phyloP scores from a whole-genome alignment of 2,888 invertebrate species.

The Chrysina gloriosa region DNA sequence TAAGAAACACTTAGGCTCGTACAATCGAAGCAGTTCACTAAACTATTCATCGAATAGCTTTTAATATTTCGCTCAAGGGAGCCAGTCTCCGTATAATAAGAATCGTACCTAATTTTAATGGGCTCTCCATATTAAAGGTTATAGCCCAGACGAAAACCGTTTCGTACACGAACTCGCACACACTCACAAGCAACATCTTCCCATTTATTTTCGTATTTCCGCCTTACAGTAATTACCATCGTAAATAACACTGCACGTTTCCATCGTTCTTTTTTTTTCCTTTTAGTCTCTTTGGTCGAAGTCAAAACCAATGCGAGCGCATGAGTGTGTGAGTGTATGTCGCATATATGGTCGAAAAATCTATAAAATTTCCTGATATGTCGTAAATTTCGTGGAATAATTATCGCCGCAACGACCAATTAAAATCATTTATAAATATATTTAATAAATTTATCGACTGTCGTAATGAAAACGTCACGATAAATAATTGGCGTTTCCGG shows the following conservation, averaged over 20 bases:
- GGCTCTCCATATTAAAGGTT: slow-evolving; percentile 18
- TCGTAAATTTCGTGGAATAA: slow-evolving; percentile 28
- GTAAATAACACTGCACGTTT: slow-evolving; percentile 27
- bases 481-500: slow-evolving; percentile 35
- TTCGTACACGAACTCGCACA: not conserved
- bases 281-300: not conserved
- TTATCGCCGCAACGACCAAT: slow-evolving; percentile 18
- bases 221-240: slow-evolving; percentile 27
- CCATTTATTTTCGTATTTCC: slow-evolving; percentile 27
- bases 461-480: slow-evolving; percentile 37
- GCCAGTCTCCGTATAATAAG: no score
- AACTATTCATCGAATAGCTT: no score
- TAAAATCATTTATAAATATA: slow-evolving; percentile 28
- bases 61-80: no score
- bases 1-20: no score
- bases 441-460: slow-evolving; percentile 27
- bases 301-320: not conserved
- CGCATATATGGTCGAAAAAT: slow-evolving; percentile 15
- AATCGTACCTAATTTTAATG: no score
- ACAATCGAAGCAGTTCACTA: no score
- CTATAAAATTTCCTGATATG: slow-evolving; percentile 13
- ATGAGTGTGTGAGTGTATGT: not conserved
- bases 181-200: not conserved
- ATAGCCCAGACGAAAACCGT: not conserved
- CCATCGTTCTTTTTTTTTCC: slow-evolving; percentile 4